phyloP scores from a whole-genome alignment of 2,888 invertebrate genomes.

The Trissonchulus latispiculum region DNA sequence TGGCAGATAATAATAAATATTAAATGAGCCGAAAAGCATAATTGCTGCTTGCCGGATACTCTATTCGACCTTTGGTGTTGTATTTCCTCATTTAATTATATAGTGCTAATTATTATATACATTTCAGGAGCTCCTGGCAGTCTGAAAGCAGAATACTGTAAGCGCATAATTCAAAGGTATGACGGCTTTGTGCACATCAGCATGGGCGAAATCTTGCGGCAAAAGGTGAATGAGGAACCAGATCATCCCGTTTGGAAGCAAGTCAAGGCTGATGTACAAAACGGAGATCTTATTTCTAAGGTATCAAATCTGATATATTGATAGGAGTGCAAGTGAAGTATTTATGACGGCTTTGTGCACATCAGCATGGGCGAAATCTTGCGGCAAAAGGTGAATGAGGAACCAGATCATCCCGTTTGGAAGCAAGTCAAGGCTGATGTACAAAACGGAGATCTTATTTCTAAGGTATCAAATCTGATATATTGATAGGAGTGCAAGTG shows the following conservation, averaged over 20 bases:
- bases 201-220: constrained; percentile 44
- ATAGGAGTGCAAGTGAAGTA: too few species aligned
- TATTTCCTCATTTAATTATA: too few species aligned
- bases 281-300: constrained; percentile 39
- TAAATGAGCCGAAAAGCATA: too few species aligned
- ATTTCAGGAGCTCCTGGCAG: constrained; percentile 40
- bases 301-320: too few species aligned
- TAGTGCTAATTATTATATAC: too few species aligned
- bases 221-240: constrained; percentile 38
- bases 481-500: too few species aligned
- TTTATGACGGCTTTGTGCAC: constrained; percentile 41
- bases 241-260: constrained; percentile 37
- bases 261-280: constrained; percentile 41
- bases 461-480: too few species aligned
- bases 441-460: constrained; percentile 39
- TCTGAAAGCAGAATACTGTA: constrained; percentile 35
- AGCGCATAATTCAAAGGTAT: constrained; percentile 38
- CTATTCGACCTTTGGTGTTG: too few species aligned
- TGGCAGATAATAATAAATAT: too few species aligned
- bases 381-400: constrained; percentile 37
- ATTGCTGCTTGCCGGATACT: too few species aligned
- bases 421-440: constrained; percentile 40
- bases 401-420: constrained; percentile 38
- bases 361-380: constrained; percentile 43
- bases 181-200: constrained; percentile 37